Evolutionary conservation across 2,797 vertebrate genomes (phyloP), one percentile per base, ranked within the genome.

Genomic region (Lates japonicus): DNA sequence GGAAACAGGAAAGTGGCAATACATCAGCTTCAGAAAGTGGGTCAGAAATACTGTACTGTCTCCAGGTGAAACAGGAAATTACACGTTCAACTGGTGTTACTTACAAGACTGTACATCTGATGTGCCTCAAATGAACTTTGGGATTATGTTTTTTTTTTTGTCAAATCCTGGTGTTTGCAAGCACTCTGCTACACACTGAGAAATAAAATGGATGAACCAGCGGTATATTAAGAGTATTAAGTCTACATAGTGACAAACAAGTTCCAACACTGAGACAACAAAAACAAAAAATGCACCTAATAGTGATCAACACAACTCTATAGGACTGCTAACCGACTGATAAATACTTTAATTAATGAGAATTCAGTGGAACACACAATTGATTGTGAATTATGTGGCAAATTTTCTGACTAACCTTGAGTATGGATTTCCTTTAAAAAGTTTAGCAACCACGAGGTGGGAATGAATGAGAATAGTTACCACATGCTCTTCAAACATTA

Each of bases 21-120:
- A 88, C 76, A 84, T 91, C 90, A 91, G 78, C 65, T 76, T 83
- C 71, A 88, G 63, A 87, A 90, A 92, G 82, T 90, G 85, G 89
- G 84, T 85, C 82, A 91, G 65, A 80, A 84, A 79, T 75, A 81
- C 71, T 78, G 70, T 80, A 63, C 68, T 63, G 65, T 87, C 73
- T 90, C 74, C 77, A 77, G 59, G 77, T 88, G 62, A 85, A 84
- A 63, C 58, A 62, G 41, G 60, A 79, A 74, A 88, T 81, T 74
- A 81, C 68, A 86, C 1, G 31, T 77, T 83, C 58, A 83, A 35
- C 81, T 74, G 67, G 42, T 73, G 19, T 68, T 75, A 70, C 8
- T 64, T 77, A 58, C 46, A 72, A 11, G 8, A 25, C 49, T 54
- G 29, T 51, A n/a, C 33, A 71, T 67, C 41, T 60, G 31, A 70